Base-by-base conservation (phyloP, 53 echinoderm and acorn worm species). In the Echinometra lucunter region DNA sequence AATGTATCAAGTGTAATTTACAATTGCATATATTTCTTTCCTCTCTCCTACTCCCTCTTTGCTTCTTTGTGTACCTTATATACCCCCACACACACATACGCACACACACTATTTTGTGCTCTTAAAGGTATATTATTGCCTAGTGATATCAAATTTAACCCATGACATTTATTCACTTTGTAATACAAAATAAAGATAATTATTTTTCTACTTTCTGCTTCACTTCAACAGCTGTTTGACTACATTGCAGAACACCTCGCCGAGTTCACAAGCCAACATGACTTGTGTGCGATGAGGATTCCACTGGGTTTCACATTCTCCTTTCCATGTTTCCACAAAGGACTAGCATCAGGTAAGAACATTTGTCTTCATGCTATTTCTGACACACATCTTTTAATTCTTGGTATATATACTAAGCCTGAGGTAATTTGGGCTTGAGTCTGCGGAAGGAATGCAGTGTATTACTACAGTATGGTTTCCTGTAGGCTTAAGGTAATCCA, bases 281-380 rank as follows among this genome's bases (percentile, higher is more conserved):
- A 75, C 32, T 1, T 95, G 10, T 47, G 55, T 11, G 95, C 78
- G 15, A 80, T 90, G 80, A 1, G 66, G 7, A 74, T 95, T 25
- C 95, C 95, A 2, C 81, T 95, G 2, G 95, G 95, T 16, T 95
- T 95, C 78, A 95, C 95, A 58, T 95, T 95, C 81, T 95, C 95
- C 91, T 95, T 90, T 60, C 95, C 95, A 2, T 95, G 95, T 21
- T 53, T 78, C 25, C 95, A 95, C 80, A 95, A 63, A 23, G 91
- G 90, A 1, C 90, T 95, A 13, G 91, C 90, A 1, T 90, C 90
- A 58, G 95, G 95, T 95, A 90, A 90, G 95, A 74, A 63, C 17
- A 15, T 21, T 21, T 63, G 1, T 78, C 23, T 38, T 19, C 40
- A 69, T 63, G 53, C 53, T 4, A 9, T 49, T 49, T 6, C 49